Conservation (phyloP, 2,888 invertebrate genomes). For the Empis livida region DNA sequence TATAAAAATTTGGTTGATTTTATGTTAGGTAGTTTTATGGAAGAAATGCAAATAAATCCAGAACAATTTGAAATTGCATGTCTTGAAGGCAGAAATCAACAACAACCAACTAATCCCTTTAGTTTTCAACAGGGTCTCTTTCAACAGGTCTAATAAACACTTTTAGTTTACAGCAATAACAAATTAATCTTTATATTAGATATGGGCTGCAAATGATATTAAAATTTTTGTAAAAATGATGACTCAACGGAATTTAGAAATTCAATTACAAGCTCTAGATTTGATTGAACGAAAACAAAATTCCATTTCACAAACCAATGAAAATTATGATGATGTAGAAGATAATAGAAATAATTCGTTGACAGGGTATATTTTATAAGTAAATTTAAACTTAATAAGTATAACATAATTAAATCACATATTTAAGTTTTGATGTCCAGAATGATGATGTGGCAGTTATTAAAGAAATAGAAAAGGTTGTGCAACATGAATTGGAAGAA, state of each 20-base stretch:
- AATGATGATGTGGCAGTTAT: too few relatives aligned
- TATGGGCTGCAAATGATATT: conserved; percentile 88
- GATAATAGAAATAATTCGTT: conserved; percentile 22
- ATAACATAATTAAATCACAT: too few relatives aligned
- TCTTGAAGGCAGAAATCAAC: conserved; percentile 34
- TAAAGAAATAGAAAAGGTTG: neutral
- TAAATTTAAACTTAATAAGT: too few relatives aligned
- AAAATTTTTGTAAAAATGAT: conserved; percentile 84
- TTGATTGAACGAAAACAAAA: conserved; percentile 66
- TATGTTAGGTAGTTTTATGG: conserved; percentile 84
- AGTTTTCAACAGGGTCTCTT: conserved; percentile 49
- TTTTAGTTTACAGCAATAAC: neutral
- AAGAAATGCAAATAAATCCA: conserved; percentile 77
- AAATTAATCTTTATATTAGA: conserved; percentile 26
- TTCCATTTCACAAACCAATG: conserved; percentile 42
- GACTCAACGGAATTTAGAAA: conserved; percentile 82
- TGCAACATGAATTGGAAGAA: conserved; percentile 17
- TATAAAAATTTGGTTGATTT: conserved; percentile 86
- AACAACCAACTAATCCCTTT: conserved; percentile 37
- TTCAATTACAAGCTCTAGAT: conserved; percentile 79
- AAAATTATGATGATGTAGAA: conserved; percentile 21
- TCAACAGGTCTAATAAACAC: conserved; percentile 35
- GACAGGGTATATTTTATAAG: conserved; percentile 11
- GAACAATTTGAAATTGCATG: conserved; percentile 81
- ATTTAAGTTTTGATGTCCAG: too few relatives aligned